Evolutionary conservation across 2,113 vertebrate genomes (phyloP), one percentile per base, ranked within the genome.

Genomic region (Protobothrops flavoviridis): DNA sequence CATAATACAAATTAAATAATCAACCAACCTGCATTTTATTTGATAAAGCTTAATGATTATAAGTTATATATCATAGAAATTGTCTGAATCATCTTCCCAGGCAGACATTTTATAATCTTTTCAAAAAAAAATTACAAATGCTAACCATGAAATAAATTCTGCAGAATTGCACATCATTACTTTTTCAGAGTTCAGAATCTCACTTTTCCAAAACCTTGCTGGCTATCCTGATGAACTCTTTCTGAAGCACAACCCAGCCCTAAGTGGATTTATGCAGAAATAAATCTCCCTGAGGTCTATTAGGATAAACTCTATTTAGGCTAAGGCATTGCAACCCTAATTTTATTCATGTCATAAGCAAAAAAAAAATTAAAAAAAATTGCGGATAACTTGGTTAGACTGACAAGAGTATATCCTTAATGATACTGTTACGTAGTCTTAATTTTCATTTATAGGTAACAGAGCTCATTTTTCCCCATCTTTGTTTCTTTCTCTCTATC

Each of bases 381-480:
- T 92, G 13, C 20, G 10, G 11, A 87, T 64, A 52, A 13, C 6
- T 55, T 91, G 50, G 50, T n/a, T 50, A 52, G 39, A 57, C 33
- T 33, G 50, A 64, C 20, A 55, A 55, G 6, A 8, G 1, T 6
- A 94, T 3, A 87, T 45, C 26, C 91, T 7, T n/a, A 88, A 0
- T 48, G 21, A 86, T 10, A 0, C 0, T 94, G 11, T 50, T 33
- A 23, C 2, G 12, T 9, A 39, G 64, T 74, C 9, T 95, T 89
- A 45, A 1, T 33, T 95, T 74, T 52, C 33, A 69, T 93, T 8
- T 90, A 9, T 88, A 94, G 69, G 15, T 2, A 86, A 53, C 13
- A 94, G 91, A 93, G 53, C 3, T 94, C 87, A 56, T 24, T 17
- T 45, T 64, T 21, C 48, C 91, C 48, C 69, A 5, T 29, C 91